phyloP scores from a whole-genome alignment of 2,113 vertebrate species.

The Chiloscyllium plagiosum region DNA sequence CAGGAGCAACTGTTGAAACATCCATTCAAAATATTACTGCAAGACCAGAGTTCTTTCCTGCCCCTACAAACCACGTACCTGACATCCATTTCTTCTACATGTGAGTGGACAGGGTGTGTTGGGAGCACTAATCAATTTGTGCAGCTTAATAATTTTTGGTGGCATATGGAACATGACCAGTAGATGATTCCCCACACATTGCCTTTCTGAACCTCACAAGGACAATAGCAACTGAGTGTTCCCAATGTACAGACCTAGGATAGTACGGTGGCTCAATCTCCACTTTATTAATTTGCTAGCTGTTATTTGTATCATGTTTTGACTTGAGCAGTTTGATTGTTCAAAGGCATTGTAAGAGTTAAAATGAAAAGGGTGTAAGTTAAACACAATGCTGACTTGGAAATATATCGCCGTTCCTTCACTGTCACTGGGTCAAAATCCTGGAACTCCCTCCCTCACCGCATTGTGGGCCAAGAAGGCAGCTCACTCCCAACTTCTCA shows the following conservation, averaged over 20 bases:
- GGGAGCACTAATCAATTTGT: background rate
- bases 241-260: background rate
- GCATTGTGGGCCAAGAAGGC: too few relatives aligned
- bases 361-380: background rate
- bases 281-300: background rate
- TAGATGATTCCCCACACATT: background rate
- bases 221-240: background rate
- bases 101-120: conserved; percentile 57
- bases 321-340: background rate
- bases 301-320: background rate
- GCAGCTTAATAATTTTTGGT: background rate
- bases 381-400: background rate
- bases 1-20: conserved; percentile 74
- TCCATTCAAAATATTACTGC: conserved; percentile 64
- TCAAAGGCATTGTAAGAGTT: background rate
- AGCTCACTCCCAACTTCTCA: too few relatives aligned
- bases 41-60: conserved; percentile 64
- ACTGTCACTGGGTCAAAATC: too few relatives aligned
- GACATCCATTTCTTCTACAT: conserved; percentile 90
- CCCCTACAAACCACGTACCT: conserved; percentile 61
- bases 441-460: too few relatives aligned
- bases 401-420: too few relatives aligned
- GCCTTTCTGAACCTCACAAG: background rate
- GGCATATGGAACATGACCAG: background rate
- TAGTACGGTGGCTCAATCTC: background rate